phyloP scores from a whole-genome alignment of 2,888 invertebrate genomes.

The Euspilapteryx auroguttella region DNA sequence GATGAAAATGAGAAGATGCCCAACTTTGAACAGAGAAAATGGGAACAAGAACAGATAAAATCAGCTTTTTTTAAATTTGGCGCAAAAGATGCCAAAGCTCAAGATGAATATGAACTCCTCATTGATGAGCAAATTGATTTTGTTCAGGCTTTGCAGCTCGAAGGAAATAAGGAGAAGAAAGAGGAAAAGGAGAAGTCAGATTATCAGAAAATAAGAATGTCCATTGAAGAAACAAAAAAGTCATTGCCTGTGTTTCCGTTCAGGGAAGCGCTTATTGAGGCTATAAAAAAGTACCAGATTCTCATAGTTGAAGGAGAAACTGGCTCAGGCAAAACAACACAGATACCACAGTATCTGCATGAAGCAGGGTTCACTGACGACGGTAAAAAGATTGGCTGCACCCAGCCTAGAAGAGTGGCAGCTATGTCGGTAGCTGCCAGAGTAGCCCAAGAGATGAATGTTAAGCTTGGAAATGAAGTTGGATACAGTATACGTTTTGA shows the following conservation, averaged over 20 bases:
- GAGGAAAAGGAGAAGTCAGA: conserved; percentile 68
- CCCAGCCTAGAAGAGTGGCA: conserved; percentile 95
- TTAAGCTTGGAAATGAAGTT: conserved; percentile 93
- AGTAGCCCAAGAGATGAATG: conserved; percentile 96
- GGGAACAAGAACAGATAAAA: conserved; percentile 97
- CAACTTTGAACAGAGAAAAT: conserved; percentile 87
- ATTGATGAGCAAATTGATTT: conserved; percentile 98
- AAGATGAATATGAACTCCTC: conserved; percentile 88
- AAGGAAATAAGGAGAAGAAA: conserved; percentile 66
- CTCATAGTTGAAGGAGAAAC: conserved; percentile 98
- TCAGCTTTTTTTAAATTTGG: conserved; percentile 93
- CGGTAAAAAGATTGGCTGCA: conserved; percentile 92
- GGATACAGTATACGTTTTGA: conserved; percentile 95
- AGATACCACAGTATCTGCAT: conserved; percentile 96
- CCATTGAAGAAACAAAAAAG: conserved; percentile 88
- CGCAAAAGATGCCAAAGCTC: conserved; percentile 76
- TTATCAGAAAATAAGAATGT: conserved; percentile 68
- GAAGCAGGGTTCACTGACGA: conserved; percentile 88
- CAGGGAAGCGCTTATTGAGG: conserved; percentile 82
- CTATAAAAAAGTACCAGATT: conserved; percentile 87
- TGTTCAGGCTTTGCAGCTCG: conserved; percentile 84
- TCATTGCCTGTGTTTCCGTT: conserved; percentile 95
- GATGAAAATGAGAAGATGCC: conserved; percentile 84
- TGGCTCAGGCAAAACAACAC: conserved; percentile 98
- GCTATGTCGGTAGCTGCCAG: conserved; percentile 99